Conservation (phyloP, 2,797 vertebrate genomes). For the Avahi laniger region DNA sequence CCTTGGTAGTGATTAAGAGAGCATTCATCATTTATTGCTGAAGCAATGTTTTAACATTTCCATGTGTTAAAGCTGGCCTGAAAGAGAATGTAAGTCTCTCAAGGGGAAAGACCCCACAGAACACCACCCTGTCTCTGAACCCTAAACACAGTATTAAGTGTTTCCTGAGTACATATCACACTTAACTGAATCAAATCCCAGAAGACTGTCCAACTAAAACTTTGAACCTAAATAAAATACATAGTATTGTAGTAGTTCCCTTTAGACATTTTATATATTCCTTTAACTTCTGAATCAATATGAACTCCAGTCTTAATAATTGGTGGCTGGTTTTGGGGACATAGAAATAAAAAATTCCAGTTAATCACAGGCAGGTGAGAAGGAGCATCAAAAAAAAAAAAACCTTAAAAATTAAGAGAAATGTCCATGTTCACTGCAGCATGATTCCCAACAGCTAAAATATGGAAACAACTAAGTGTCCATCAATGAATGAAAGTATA, state of each 20-base stretch:
- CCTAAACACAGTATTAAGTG: not conserved
- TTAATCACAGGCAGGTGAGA: not conserved
- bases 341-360: not conserved
- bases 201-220: not conserved
- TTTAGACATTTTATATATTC: not conserved
- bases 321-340: not conserved
- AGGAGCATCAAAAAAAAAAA: not conserved
- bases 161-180: not conserved
- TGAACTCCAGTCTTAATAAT: not conserved
- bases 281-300: not conserved
- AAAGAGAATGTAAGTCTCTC: not conserved
- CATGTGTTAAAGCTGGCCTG: not conserved
- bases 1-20: not conserved
- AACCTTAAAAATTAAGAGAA: slow-evolving; percentile 9
- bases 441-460: not conserved
- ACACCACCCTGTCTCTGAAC: not conserved
- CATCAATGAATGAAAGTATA: not conserved
- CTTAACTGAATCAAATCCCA: not conserved
- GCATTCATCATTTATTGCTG: not conserved
- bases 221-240: not conserved
- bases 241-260: not conserved
- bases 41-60: not conserved
- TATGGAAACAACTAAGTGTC: not conserved
- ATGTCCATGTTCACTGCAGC: not conserved
- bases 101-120: not conserved